Evolutionary conservation across 2,888 invertebrate genomes (phyloP).

Genomic region (Pantelozetes paolii): DNA sequence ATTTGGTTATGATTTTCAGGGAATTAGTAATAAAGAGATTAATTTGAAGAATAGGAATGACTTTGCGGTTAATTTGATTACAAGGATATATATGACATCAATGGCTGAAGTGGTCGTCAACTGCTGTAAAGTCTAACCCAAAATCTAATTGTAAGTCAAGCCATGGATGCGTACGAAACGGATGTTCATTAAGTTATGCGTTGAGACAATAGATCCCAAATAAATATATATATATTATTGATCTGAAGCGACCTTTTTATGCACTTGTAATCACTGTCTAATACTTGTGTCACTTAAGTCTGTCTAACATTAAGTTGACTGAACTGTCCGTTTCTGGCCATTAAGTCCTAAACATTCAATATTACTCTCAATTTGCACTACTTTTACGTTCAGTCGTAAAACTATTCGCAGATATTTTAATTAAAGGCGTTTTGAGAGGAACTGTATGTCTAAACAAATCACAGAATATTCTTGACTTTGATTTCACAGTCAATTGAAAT

Average conservation of each 20-base stretch:
- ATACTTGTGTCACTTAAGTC: not conserved
- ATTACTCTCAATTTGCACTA: no score
- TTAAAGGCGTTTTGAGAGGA: no score
- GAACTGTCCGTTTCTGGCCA: not conserved
- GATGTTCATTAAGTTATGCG: conserved; percentile 18
- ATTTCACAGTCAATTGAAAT: no score
- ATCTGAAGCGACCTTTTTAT: not conserved
- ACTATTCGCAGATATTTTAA: no score
- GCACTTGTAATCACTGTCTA: not conserved
- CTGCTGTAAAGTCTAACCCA: not conserved
- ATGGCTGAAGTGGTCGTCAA: not conserved
- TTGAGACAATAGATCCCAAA: not conserved
- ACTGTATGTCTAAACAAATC: no score
- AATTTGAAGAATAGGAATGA: not conserved
- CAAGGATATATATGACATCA: not conserved
- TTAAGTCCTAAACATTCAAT: no score
- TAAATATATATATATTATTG: conserved; percentile 17
- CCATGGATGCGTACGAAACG: not conserved
- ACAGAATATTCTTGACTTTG: no score
- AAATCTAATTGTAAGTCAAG: not conserved
- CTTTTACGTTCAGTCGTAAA: no score
- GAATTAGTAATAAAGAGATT: not conserved
- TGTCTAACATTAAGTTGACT: not conserved
- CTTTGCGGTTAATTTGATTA: no score
- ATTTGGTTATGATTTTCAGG: no score